Evolutionary conservation across 1,140 invertebrate species (phyloP).

Genomic region (Pogonus chalceus): DNA sequence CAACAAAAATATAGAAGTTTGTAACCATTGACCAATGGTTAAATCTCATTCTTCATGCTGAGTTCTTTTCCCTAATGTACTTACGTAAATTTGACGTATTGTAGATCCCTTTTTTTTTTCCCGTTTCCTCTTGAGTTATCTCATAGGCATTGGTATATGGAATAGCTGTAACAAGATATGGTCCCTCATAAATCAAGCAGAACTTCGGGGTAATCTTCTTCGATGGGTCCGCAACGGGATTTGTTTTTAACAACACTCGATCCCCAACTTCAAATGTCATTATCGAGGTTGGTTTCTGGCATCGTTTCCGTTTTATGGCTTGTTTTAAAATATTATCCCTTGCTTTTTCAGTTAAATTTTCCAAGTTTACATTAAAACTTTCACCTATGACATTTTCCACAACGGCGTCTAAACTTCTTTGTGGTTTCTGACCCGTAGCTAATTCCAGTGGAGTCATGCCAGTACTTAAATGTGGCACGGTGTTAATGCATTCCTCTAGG

Average conservation of each 20-base stretch:
- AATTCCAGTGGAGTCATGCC: constrained; percentile 28
- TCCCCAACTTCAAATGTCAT: constrained; percentile 17
- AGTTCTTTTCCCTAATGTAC: too few species aligned
- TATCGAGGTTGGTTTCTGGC: constrained; percentile 15
- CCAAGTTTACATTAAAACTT: constrained; percentile 8
- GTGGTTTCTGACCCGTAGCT: constrained; percentile 22
- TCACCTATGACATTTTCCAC: constrained; percentile 19
- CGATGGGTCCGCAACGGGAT: constrained; percentile 15
- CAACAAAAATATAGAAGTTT: too few species aligned
- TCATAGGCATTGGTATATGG: constrained; percentile 19
- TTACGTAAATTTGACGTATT: too few species aligned
- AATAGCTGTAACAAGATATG: constrained; percentile 18
- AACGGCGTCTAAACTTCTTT: constrained; percentile 24
- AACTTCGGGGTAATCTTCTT: constrained; percentile 19
- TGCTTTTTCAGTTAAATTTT: constrained; percentile 22
- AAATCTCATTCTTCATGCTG: too few species aligned
- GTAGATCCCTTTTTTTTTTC: too few species aligned
- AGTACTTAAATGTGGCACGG: constrained; percentile 27
- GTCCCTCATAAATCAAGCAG: constrained; percentile 21
- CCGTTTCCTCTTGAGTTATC: too few species aligned
- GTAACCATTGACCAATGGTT: too few species aligned
- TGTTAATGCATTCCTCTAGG: constrained; percentile 29
- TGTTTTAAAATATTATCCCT: constrained; percentile 20
- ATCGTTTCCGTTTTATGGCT: constrained; percentile 13
- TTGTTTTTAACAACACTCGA: constrained; percentile 28